phyloP scores from a whole-genome alignment of 1,140 invertebrate genomes.

The Stegodyphus mimosarum region DNA sequence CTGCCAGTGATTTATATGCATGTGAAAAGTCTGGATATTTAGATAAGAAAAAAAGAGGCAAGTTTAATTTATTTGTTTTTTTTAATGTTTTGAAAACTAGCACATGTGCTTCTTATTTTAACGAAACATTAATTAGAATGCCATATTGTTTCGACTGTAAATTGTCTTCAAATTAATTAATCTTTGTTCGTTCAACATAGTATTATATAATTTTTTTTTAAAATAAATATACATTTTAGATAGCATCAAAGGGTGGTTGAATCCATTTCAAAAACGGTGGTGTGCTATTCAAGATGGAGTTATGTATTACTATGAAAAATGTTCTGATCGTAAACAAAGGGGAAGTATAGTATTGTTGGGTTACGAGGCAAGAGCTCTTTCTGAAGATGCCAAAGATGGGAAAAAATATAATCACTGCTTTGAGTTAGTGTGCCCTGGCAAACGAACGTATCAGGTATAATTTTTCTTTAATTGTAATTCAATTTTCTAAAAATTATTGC shows the following conservation, averaged over 20 bases:
- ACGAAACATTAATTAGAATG: neutral
- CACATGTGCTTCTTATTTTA: too few species aligned
- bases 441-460: conserved; percentile 58
- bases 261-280: conserved; percentile 59
- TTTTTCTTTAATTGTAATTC: too few species aligned
- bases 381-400: conserved; percentile 48
- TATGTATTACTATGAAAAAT: conserved; percentile 58
- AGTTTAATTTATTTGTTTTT: neutral
- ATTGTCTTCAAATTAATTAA: neutral
- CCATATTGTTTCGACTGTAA: neutral
- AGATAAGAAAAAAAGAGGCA: conserved; percentile 59
- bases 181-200: neutral
- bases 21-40: conserved; percentile 58
- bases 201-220: neutral
- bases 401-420: conserved; percentile 53
- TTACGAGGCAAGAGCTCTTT: conserved; percentile 45
- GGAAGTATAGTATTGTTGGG: conserved; percentile 49
- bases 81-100: too few species aligned
- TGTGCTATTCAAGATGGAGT: conserved; percentile 60
- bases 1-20: conserved; percentile 41
- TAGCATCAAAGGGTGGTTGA: conserved; percentile 54
- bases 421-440: conserved; percentile 59
- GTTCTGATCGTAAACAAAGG: conserved; percentile 55
- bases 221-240: too few species aligned
- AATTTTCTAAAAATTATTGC: too few species aligned